Evolutionary conservation across 2,113 vertebrate genomes (phyloP).

Genomic region (Dromaius novaehollandiae): DNA sequence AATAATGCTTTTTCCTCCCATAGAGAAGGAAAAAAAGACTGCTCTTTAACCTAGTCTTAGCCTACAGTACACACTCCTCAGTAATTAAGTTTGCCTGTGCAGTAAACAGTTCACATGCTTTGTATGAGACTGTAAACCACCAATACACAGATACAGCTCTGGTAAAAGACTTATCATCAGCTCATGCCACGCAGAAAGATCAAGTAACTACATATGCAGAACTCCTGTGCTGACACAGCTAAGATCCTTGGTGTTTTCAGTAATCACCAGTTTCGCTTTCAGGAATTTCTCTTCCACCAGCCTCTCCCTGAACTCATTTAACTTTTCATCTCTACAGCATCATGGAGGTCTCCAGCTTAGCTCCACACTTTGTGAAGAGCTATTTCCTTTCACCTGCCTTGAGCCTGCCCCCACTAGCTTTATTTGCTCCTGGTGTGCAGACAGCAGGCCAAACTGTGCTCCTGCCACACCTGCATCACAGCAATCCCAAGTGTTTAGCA

Average conservation of each 20-base stretch:
- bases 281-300: not conserved
- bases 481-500: too few relatives aligned
- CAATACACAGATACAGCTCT: rapidly evolving
- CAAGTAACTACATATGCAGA: not conserved
- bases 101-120: not conserved
- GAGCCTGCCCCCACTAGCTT: not conserved
- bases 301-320: not conserved
- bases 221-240: not conserved
- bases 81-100: rapidly evolving
- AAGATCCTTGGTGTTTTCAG: rapidly evolving
- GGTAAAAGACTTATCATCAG: not conserved
- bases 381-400: rapidly evolving
- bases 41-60: not conserved
- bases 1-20: not conserved
- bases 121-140: not conserved
- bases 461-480: not conserved
- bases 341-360: not conserved
- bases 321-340: not conserved
- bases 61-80: not conserved
- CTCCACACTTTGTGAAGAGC: rapidly evolving
- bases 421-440: not conserved
- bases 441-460: not conserved
- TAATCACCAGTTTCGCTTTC: rapidly evolving
- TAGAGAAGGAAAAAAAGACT: not conserved
- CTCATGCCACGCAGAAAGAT: rapidly evolving